These are phyloP conservation scores for Torymus auratus DNA, from an alignment of 2,888 invertebrate species.

Conservation along the genomic window DNA sequence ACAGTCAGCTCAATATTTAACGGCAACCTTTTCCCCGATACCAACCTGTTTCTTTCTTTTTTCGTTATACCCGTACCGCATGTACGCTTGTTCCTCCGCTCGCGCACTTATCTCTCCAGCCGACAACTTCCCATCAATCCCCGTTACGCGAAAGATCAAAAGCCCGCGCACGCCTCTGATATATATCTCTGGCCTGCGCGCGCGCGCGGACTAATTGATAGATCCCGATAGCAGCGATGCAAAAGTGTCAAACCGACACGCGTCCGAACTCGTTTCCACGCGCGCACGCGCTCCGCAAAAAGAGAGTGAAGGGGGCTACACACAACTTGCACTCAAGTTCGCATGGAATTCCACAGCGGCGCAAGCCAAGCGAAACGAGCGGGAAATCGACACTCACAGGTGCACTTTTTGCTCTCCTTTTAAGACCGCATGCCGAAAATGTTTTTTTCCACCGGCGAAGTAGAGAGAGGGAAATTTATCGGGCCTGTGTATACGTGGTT, in stretches of 20 bases:
- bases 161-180: too few relatives aligned
- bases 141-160: conserved; percentile 4
- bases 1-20: too few relatives aligned
- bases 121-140: neutral
- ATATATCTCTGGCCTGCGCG: conserved; percentile 22
- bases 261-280: too few relatives aligned
- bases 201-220: conserved; percentile 30
- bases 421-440: conserved; percentile 25
- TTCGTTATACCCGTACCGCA: too few relatives aligned
- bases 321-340: conserved; percentile 23
- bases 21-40: too few relatives aligned
- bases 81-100: too few relatives aligned
- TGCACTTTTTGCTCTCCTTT: neutral
- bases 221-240: conserved; percentile 22
- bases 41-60: too few relatives aligned
- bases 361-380: conserved; percentile 48
- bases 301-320: conserved; percentile 32
- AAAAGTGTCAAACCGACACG: conserved; percentile 40
- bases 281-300: too few relatives aligned
- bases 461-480: conserved; percentile 33
- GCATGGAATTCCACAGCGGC: conserved; percentile 48
- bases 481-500: neutral
- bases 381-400: neutral
- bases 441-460: conserved; percentile 8
- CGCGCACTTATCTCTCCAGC: neutral